Evolutionary conservation across 2,888 invertebrate species (phyloP).

Genomic region (Heterodera filipjevi): DNA sequence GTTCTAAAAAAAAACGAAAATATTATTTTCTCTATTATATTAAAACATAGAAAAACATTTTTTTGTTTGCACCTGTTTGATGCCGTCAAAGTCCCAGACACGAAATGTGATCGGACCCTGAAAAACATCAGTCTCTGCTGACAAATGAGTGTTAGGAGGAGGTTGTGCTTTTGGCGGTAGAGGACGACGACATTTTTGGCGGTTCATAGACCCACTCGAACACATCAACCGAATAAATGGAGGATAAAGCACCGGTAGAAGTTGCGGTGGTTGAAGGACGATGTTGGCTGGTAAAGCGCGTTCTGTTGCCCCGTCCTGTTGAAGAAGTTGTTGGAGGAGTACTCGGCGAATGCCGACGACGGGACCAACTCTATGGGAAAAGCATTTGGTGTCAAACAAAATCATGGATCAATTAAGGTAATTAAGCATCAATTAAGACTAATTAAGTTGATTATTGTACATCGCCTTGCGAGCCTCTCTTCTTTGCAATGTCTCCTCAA

Average conservation of each 20-base stretch:
- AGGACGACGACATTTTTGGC: constrained; percentile 33
- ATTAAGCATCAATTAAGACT: neutral
- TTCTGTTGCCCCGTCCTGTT: constrained; percentile 71
- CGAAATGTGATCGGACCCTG: no score
- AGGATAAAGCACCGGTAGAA: constrained; percentile 76
- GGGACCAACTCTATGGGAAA: constrained; percentile 79
- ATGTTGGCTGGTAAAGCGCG: constrained; percentile 17
- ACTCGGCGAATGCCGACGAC: constrained; percentile 82
- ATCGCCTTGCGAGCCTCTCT: constrained; percentile 38
- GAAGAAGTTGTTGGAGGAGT: constrained; percentile 65
- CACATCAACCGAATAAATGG: constrained; percentile 82
- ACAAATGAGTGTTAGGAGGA: no score
- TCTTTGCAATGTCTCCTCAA: constrained; percentile 78
- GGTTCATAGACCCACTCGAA: constrained; percentile 71
- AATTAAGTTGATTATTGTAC: neutral
- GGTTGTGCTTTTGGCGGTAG: constrained; percentile 77
- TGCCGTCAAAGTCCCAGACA: no score
- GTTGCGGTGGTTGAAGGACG: neutral
- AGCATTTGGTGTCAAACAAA: neutral
- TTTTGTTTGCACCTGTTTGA: no score
- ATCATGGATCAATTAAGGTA: neutral
- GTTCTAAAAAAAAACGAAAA: no score
- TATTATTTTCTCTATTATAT: no score
- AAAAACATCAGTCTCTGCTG: no score
- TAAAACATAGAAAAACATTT: no score